Evolutionary conservation across 2,113 vertebrate species (phyloP).

Genomic region (Xiphophorus couchianus): DNA sequence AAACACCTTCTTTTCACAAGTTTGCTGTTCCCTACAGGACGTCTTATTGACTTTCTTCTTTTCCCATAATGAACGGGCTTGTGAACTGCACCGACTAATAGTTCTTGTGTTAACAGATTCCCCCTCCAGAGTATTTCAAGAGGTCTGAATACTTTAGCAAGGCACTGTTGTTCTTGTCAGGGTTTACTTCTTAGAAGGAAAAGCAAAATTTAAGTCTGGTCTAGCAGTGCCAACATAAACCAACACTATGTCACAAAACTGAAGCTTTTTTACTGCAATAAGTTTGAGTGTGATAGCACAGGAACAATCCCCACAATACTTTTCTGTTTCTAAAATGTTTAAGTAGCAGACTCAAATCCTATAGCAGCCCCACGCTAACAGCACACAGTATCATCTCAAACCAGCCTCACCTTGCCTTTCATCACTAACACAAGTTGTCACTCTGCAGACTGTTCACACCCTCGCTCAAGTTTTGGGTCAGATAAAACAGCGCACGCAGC

Average conservation of each 20-base stretch:
- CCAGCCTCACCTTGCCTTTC: background rate
- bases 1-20: too few species aligned
- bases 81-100: too few species aligned
- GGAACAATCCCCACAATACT: background rate
- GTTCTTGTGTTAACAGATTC: too few species aligned
- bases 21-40: too few species aligned
- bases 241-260: too few species aligned
- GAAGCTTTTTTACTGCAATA: too few species aligned
- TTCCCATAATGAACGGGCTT: too few species aligned
- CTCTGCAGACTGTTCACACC: slow-evolving; percentile 13
- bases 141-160: too few species aligned
- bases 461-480: slow-evolving; percentile 30
- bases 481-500: slow-evolving; percentile 60
- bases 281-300: background rate
- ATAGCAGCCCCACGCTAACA: background rate
- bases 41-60: too few species aligned
- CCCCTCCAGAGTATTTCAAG: too few species aligned
- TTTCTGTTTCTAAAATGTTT: background rate
- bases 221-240: background rate
- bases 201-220: background rate
- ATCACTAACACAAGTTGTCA: background rate
- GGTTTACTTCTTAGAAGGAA: background rate
- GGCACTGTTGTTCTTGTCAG: too few species aligned
- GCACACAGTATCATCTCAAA: background rate
- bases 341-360: background rate